Percentiles rank a stretch among this genome's conserved stretches.
These are phyloP conservation scores for Tetheella fluctuosa DNA, from an alignment of 2,888 invertebrate species.

Conservation along the genomic window DNA sequence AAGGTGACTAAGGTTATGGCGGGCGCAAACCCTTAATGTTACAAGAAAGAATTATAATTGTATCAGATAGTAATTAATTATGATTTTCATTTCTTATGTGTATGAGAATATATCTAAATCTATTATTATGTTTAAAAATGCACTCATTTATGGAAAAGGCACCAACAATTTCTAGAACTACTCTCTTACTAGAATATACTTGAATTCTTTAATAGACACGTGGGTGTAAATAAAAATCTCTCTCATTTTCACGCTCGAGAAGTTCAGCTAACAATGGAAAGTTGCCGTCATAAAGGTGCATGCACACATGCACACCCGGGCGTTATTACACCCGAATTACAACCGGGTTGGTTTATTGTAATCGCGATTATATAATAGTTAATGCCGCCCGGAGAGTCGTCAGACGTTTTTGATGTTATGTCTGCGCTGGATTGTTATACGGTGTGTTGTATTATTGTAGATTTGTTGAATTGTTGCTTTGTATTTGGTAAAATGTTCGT, in stretches of 20 bases:
- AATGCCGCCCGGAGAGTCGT: conserved; percentile 28
- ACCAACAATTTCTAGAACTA: too few relatives aligned
- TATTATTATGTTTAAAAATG: too few relatives aligned
- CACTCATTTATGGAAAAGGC: too few relatives aligned
- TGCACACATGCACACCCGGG: conserved; percentile 20
- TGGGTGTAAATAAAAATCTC: not conserved
- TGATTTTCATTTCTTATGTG: too few relatives aligned
- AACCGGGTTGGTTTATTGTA: conserved; percentile 36
- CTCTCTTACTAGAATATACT: too few relatives aligned
- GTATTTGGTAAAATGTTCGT: not conserved
- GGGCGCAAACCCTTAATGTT: too few relatives aligned
- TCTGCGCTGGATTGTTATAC: conserved; percentile 19
- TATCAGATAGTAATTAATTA: too few relatives aligned
- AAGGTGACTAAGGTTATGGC: too few relatives aligned
- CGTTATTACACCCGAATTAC: conserved; percentile 18
- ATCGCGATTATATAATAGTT: conserved; percentile 34
- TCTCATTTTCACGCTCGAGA: conserved; percentile 8
- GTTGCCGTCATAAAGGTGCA: conserved; percentile 24
- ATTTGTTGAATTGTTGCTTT: not conserved
- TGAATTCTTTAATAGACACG: not conserved
- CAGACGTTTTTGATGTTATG: conserved; percentile 22
- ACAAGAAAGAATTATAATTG: too few relatives aligned
- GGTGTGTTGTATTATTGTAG: conserved; percentile 12
- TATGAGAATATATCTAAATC: too few relatives aligned
- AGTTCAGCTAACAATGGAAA: conserved; percentile 11